These are phyloP conservation scores for Imbricaverruca yamaguchii DNA, from an alignment of 2,888 invertebrate genomes.

Conservation along the genomic window DNA sequence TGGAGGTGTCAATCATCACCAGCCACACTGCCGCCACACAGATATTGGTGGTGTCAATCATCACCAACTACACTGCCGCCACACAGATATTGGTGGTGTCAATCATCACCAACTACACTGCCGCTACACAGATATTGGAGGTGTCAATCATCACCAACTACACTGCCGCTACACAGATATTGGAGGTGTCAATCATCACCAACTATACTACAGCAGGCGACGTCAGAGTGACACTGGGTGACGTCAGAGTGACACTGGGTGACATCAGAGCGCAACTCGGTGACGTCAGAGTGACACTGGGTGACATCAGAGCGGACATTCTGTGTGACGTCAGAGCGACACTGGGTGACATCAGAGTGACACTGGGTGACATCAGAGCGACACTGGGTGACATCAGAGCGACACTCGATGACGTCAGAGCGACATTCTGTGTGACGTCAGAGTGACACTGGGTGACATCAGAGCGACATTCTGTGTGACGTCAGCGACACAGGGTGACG, in stretches of 20 bases:
- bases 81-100: too few species aligned
- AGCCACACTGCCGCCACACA: too few species aligned
- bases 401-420: neutral
- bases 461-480: neutral
- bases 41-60: too few species aligned
- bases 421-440: neutral
- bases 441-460: neutral
- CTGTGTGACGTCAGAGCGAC: neutral
- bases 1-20: too few species aligned
- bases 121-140: too few species aligned
- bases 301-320: too few species aligned
- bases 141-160: too few species aligned
- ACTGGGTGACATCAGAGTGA: neutral
- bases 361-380: neutral
- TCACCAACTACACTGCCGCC: too few species aligned
- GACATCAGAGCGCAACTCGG: neutral
- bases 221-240: neutral
- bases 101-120: too few species aligned
- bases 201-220: too few species aligned
- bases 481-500: neutral
- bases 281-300: neutral
- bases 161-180: too few species aligned
- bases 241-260: neutral
- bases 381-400: neutral
- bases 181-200: too few species aligned